Percentiles rank a stretch among this genome's conserved stretches.
These are phyloP conservation scores for Otocyon megalotis DNA, from an alignment of 2,113 vertebrate species.

Conservation along the genomic window DNA sequence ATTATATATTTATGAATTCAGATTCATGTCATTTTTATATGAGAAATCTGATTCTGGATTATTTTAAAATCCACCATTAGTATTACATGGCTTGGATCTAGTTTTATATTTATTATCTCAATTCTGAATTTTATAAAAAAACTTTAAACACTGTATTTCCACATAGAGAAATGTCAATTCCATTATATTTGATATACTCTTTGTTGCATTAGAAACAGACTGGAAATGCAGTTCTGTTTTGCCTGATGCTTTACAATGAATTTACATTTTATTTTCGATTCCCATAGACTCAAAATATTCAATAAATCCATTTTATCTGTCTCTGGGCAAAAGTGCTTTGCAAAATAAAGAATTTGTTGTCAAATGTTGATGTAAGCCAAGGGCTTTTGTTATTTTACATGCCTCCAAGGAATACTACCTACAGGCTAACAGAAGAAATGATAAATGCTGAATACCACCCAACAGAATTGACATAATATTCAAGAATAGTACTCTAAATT, in stretches of 20 bases:
- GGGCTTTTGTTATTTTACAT: not conserved
- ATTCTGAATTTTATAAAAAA: not conserved
- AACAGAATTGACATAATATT: not conserved
- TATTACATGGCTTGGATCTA: not conserved
- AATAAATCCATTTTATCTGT: constrained; percentile 55
- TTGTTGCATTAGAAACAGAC: not conserved
- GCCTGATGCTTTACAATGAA: not conserved
- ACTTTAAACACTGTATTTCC: not conserved
- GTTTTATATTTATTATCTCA: constrained; percentile 23
- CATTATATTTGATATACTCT: constrained; percentile 1
- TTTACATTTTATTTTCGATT: constrained; percentile 60
- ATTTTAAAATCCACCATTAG: not conserved
- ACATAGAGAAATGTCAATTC: not conserved
- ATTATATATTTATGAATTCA: constrained; percentile 44
- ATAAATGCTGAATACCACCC: constrained; percentile 20
- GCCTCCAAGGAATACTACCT: not conserved
- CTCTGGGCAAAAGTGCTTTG: constrained; percentile 20
- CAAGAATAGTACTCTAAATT: not conserved
- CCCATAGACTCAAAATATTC: constrained; percentile 55
- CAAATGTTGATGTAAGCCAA: constrained; percentile 51
- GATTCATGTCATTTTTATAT: constrained; percentile 18
- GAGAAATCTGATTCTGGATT: constrained; percentile 12
- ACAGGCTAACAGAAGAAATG: not conserved
- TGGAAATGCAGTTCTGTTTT: constrained; percentile 3
- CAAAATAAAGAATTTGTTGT: constrained; percentile 41